These are phyloP conservation scores for Bombus consobrinus DNA, from an alignment of 1,140 invertebrate species.

Conservation along the genomic window DNA sequence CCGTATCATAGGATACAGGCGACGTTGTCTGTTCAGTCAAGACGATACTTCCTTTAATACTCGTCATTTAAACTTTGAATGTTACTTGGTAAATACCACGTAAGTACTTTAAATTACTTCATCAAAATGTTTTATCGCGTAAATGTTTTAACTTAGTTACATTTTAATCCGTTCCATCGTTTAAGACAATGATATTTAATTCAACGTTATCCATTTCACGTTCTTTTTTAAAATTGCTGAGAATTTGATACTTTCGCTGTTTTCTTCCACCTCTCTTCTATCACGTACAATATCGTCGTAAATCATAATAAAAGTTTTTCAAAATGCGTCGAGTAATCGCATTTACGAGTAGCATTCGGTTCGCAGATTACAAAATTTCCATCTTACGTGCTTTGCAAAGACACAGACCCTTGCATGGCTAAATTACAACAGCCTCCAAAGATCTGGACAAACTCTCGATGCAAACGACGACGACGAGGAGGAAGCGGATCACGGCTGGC, in stretches of 20 bases:
- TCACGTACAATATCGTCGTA: no score
- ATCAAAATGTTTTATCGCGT: no score
- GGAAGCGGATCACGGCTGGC: constrained; percentile 40
- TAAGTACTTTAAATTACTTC: no score
- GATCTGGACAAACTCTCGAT: neutral
- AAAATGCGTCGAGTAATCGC: no score
- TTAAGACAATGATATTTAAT: neutral
- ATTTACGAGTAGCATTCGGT: no score
- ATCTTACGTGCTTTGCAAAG: no score
- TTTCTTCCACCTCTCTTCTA: neutral
- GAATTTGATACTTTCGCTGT: no score
- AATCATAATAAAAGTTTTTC: neutral
- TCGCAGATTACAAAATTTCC: no score
- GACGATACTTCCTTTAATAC: neutral
- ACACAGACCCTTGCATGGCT: no score
- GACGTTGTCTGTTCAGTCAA: neutral
- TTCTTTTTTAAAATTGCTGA: neutral
- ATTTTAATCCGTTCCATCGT: neutral
- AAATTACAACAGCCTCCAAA: neutral
- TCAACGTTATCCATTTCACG: no score
- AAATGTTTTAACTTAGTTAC: neutral
- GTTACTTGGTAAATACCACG: no score
- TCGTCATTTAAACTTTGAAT: neutral
- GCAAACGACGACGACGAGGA: constrained; percentile 17
- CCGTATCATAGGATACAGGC: neutral